Evolutionary conservation across 2,888 invertebrate genomes (phyloP).

Genomic region (Pyrocoelia pectoralis): DNA sequence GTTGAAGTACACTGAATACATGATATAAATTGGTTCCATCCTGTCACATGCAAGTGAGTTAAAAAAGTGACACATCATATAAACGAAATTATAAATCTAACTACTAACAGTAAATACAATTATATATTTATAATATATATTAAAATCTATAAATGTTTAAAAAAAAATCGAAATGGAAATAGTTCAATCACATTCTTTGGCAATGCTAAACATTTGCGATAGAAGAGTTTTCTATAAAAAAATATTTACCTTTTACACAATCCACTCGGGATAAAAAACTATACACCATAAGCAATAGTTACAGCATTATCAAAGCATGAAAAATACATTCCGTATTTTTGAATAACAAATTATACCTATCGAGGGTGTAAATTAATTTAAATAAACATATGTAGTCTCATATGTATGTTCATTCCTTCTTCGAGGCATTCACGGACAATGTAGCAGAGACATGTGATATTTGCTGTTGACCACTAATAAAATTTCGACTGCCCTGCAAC

Average conservation of each 20-base stretch:
- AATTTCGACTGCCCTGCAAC: neutral
- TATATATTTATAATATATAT: neutral
- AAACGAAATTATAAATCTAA: neutral
- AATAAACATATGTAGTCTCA: neutral
- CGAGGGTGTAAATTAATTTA: neutral
- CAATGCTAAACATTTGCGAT: neutral
- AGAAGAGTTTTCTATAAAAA: neutral
- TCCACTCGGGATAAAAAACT: neutral
- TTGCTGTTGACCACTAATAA: too few relatives aligned
- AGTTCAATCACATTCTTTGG: constrained; percentile 1
- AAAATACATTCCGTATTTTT: neutral
- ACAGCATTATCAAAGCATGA: constrained; percentile 5
- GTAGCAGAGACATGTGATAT: constrained; percentile 2
- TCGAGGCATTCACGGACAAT: neutral
- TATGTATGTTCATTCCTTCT: neutral
- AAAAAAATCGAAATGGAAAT: neutral
- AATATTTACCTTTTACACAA: neutral
- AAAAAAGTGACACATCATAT: neutral
- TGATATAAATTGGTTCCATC: too few relatives aligned
- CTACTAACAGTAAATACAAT: neutral
- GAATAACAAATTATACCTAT: neutral
- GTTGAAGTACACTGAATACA: too few relatives aligned
- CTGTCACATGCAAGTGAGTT: too few relatives aligned
- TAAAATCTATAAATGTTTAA: neutral
- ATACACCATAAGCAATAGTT: constrained; percentile 4